Base-by-base conservation (phyloP, 2,888 invertebrate species). In the Diarsia mendica region DNA sequence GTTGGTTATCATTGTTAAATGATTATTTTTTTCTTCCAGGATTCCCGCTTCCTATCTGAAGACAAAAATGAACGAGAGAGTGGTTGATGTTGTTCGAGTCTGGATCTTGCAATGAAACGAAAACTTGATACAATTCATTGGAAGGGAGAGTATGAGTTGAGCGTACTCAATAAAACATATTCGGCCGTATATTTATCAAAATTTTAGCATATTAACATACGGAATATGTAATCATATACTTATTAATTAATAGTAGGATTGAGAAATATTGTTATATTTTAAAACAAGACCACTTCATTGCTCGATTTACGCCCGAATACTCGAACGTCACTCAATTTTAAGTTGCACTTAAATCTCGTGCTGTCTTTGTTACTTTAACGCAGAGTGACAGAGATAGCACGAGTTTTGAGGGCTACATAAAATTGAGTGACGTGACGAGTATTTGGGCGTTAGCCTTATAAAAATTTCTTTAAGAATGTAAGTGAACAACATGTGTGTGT, bases 31-130 rank as follows among this genome's bases (percentile, higher is more conserved):
- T 82, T 51, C 69, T 90, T 88, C 6, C 89, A 92, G 91, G 88
- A 77, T 87, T 75, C 67, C 85, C 78, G 86, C 80, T 81, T 87
- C 74, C 67, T 84, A 66, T 73, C 20, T 83, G 86, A 88, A 86
- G 81, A 87, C 83, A 70, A 79, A 79, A 77, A 83, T 84, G 83
- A 83, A 67, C 82, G 68, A 79, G 80, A 84, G 79, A 49, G 71
- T 75, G 79, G 79, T 77, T 83, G 51, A 79, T 77, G 64, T 46
- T 48, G 33, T 67, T 63, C 23, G 67, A 78, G 82, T 75, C 83
- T 74, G 76, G 69, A 67, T 58, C 49, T 83, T 78, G 51, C 65
- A 67, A 80, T 71, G 60, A 85, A 73, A 73, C 69, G 72, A 44
- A 67, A 73, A 72, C 28, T 51, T 68, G 63, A 71, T 79, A 46